Percentiles rank a stretch among this genome's conserved stretches.
Conservation (phyloP, 2,888 invertebrate species). For the Aphidius colemani region DNA sequence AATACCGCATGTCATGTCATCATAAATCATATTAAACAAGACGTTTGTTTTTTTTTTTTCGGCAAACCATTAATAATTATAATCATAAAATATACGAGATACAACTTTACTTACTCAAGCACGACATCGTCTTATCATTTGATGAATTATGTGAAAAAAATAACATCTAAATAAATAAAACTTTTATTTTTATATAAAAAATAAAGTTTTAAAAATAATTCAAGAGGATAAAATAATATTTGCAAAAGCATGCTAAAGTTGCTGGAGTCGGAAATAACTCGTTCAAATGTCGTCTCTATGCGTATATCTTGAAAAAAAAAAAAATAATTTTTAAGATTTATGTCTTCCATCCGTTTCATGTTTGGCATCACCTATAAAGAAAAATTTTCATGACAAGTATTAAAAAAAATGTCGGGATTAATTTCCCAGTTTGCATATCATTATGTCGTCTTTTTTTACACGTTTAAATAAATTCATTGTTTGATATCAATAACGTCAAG, state of each 20-base stretch:
- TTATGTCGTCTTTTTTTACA: not conserved
- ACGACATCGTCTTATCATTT: conserved; percentile 45
- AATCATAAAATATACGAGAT: conserved; percentile 49
- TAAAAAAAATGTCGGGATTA: not conserved
- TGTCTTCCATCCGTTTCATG: conserved; percentile 25
- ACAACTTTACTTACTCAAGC: conserved; percentile 40
- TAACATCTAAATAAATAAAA: not conserved
- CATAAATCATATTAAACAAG: conserved; percentile 53
- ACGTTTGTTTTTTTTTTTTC: conserved; percentile 36
- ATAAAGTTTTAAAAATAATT: not conserved
- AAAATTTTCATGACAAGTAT: conserved; percentile 1
- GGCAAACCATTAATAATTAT: conserved; percentile 18
- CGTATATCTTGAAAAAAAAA: not conserved
- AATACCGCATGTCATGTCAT: conserved; percentile 17
- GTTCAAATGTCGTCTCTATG: conserved; percentile 5
- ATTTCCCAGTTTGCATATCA: no score
- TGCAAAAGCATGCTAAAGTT: no score
- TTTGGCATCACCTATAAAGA: conserved; percentile 11
- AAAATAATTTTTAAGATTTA: conserved; percentile 34
- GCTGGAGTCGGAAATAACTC: conserved; percentile 33
- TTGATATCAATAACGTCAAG: conserved; percentile 23
- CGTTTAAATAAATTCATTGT: conserved; percentile 36
- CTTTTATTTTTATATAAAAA: not conserved
- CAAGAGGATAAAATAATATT: no score
- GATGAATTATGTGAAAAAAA: conserved; percentile 45